Percentiles rank a stretch among this genome's conserved stretches.
Conservation (phyloP, 2,113 vertebrate genomes). For the Corydoras sp. region DNA sequence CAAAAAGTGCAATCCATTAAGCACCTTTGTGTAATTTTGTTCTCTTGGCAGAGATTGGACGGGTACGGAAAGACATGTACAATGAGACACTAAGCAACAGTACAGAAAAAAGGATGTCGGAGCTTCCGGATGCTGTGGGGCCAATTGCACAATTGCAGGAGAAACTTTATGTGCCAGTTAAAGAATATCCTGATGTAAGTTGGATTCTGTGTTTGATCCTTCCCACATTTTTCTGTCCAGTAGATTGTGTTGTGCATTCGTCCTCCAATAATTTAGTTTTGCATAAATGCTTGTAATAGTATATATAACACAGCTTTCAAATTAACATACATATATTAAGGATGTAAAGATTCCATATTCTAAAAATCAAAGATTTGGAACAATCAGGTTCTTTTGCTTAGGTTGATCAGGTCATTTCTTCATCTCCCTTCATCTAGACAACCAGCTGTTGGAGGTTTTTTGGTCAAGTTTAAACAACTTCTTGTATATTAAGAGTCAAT, state of each 20-base stretch:
- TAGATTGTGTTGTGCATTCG: background rate
- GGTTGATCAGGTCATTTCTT: too few species aligned
- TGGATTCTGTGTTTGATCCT: slow-evolving; percentile 46
- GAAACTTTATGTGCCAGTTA: slow-evolving; percentile 98
- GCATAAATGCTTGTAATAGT: slow-evolving; percentile 10
- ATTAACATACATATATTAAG: background rate
- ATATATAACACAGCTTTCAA: background rate
- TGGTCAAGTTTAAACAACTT: too few species aligned
- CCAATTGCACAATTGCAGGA: slow-evolving; percentile 97
- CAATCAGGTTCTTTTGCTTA: too few species aligned
- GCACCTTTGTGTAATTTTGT: slow-evolving; percentile 22
- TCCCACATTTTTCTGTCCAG: background rate
- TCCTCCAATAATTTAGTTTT: background rate
- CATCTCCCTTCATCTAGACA: too few species aligned
- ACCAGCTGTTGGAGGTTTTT: too few species aligned
- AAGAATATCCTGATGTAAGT: slow-evolving; percentile 98
- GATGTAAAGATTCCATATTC: too few species aligned
- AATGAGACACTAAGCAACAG: slow-evolving; percentile 97
- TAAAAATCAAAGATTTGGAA: too few species aligned
- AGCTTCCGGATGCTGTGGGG: slow-evolving; percentile 90
- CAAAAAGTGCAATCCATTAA: slow-evolving; percentile 2
- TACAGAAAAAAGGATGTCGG: slow-evolving; percentile 88
- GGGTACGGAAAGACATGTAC: slow-evolving; percentile 99
- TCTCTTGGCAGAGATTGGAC: slow-evolving; percentile 84
- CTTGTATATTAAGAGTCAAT: too few species aligned